Base-by-base conservation (phyloP, 1,140 invertebrate genomes). In the Subanguina moxae region DNA sequence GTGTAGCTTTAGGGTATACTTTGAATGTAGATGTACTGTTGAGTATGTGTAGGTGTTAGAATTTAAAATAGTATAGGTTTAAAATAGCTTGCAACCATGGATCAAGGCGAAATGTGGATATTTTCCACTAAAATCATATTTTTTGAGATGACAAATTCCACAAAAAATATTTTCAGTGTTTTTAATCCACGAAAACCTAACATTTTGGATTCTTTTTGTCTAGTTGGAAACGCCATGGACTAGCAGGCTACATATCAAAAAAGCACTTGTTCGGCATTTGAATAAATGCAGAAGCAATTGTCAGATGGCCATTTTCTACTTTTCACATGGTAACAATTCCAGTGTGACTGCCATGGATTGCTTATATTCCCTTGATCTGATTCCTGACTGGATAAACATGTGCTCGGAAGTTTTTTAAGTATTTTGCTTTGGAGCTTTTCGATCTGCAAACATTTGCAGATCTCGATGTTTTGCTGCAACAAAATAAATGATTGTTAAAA, bases 401-500 rank as follows among this genome's bases (percentile, higher is more conserved):
- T 52, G 48, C n/a, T 7, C 3, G 48, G 8, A 5, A 52, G 3
- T 25, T 21, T 21, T 52, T 52, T 3, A 25, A 52, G 23, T 21
- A 25, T 21, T 25, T 15, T 52, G n/a, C 48, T 52, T 52, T 52
- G 3, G 8, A 21, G 23, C 3, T 3, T 19, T 25, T 52, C 23
- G n/a, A 21, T 52, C 48, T 5, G 48, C 15, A 19, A 15, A 8
- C n/a, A 52, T 52, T 52, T 52, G n/a, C 48, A 7, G 48, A 52
- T 52, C 48, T 52, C 48, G 3, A 52, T 52, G n/a, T 19, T 25
- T 52, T 19, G n/a, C 48, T 52, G 23, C 3, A 52, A 52, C 3
- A 38, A 38, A 38, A 38, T 28, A 21, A 63, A 64, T 64, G 25
- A 63, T 30, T 65, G 23, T 65, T 48, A 27, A 62, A 62, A 64